phyloP scores from a whole-genome alignment of 1,140 invertebrate genomes.

The Babylonia areolata region DNA sequence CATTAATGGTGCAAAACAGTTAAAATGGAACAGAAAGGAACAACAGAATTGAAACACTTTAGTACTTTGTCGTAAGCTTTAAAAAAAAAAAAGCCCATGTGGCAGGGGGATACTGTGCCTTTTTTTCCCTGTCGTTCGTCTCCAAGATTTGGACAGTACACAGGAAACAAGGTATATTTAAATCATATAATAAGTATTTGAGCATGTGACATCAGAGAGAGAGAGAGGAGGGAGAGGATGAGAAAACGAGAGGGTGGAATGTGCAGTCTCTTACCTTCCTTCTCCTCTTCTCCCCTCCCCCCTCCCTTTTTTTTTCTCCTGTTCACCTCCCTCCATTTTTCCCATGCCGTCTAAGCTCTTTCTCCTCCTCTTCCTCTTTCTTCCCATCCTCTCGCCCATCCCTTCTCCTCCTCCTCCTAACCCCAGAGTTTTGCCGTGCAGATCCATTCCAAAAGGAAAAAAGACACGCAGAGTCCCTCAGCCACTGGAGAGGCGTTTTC shows the following conservation, averaged over 20 bases:
- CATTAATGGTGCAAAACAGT: no score
- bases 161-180: no score
- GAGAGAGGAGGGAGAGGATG: no score
- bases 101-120: no score
- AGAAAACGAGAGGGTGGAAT: not conserved
- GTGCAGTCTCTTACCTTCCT: not conserved
- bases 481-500: not conserved
- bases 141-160: no score
- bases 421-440: not conserved
- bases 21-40: no score
- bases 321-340: not conserved
- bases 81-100: no score
- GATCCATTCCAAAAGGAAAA: not conserved
- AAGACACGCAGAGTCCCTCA: not conserved
- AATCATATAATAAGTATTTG: no score
- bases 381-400: not conserved
- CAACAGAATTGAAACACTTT: no score
- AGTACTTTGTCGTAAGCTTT: no score
- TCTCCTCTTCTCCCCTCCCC: not conserved
- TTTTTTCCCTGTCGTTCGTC: no score
- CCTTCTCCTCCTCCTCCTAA: not conserved
- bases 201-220: no score
- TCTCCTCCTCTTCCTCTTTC: conserved; percentile 7
- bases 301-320: not conserved
- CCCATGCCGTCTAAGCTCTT: not conserved